These are phyloP conservation scores for Apostichopus parvimensis DNA, from an alignment of 35 echinoderm and acorn worm species.

Conservation along the genomic window DNA sequence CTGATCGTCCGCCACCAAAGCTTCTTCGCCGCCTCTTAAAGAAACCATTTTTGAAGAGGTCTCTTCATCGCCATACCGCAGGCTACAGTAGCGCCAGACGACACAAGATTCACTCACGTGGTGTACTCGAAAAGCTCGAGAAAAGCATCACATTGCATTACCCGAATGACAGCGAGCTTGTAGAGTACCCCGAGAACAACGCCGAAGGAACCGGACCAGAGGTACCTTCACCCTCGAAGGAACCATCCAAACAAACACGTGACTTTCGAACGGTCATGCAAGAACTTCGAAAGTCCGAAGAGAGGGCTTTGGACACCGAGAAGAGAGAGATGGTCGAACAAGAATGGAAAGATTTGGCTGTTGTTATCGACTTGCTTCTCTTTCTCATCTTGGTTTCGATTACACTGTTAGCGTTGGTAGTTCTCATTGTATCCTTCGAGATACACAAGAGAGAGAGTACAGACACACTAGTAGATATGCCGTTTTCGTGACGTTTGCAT, in stretches of 20 bases:
- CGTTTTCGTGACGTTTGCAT: no score
- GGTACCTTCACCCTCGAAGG: background rate
- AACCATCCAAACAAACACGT: background rate
- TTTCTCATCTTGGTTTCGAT: constrained; percentile 18
- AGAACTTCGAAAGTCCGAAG: constrained; percentile 31
- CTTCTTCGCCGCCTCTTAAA: constrained; percentile 7
- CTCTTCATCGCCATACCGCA: constrained; percentile 16
- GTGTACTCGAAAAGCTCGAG: background rate
- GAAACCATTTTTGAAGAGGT: constrained; percentile 5
- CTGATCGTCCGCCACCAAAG: constrained; percentile 22
- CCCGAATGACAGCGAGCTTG: background rate
- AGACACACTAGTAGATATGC: no score
- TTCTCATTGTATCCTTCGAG: background rate
- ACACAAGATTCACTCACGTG: constrained; percentile 26
- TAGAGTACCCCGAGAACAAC: background rate
- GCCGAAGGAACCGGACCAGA: background rate
- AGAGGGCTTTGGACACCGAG: constrained; percentile 13
- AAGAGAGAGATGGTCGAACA: constrained; percentile 42
- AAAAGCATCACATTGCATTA: constrained; percentile 10
- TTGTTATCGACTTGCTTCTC: constrained; percentile 28
- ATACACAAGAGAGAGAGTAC: background rate
- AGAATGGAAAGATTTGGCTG: constrained; percentile 51
- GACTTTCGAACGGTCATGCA: constrained; percentile 26
- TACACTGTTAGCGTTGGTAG: constrained; percentile 14
- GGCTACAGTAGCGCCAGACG: constrained; percentile 22